Base-by-base conservation (phyloP, 2,888 invertebrate species). In the Eugnorisma glareosa region DNA sequence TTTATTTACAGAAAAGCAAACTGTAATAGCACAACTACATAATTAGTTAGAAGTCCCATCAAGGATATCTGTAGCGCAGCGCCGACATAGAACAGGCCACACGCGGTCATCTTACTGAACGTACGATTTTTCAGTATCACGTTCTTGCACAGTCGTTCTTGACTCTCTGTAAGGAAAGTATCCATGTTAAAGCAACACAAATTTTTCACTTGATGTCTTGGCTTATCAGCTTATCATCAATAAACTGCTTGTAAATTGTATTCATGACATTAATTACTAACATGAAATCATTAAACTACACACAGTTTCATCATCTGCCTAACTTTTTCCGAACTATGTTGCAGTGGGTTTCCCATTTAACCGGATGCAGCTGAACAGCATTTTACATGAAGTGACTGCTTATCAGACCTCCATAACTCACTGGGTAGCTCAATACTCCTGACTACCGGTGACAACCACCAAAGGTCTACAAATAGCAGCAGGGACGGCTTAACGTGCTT, bases 21-120 rank as follows among this genome's bases (percentile, higher is more conserved):
- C 35, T 79, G 78, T 24, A 78, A 59, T 0, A 79, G 10, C 15
- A 80, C 66, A 7, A 73, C 21, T 0, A 43, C 15, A 31, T 79
- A 80, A 15, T 80, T 43, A 8, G 21, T 54, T 11, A 79, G 0
- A 24, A 79, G 10, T 13, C 35, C 28, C 28, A 67, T 24, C 28
- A 77, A 15, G 24, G 61, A 43, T 37, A 79, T 45, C 3, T 31
- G 59, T 21, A 31, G 31, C 18, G 59, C 7, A 31, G 72, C 83
- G 18, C 74, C 82, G 2, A 83, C 48, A 18, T 67, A 54, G 28
- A 85, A 85, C 35, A 85, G 6, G 28, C 84, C 71, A 18, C 28
- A 31, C 31, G 59, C 31, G 18, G 31, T 59, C 28, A 31, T 59
- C 28, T 31, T 31, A 59, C 59, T 31, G 31, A 31, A 59, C 18